phyloP scores from a whole-genome alignment of 2,888 invertebrate species.

The Leptopilina syphax region DNA sequence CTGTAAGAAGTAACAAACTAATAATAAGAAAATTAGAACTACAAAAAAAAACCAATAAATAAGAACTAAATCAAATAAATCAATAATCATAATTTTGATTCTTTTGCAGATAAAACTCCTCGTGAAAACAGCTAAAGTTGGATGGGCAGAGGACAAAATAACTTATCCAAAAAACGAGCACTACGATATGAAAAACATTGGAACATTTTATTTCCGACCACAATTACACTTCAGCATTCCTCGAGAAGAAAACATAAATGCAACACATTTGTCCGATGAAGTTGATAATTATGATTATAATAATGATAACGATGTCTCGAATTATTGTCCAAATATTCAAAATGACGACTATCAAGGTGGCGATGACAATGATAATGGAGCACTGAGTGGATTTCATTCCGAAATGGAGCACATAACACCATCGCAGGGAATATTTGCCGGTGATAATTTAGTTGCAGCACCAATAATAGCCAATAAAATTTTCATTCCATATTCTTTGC shows the following conservation, averaged over 20 bases:
- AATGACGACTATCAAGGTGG: slow-evolving; percentile 57
- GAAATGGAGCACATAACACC: slow-evolving; percentile 48
- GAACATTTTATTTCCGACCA: slow-evolving; percentile 55
- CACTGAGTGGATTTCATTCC: slow-evolving; percentile 58
- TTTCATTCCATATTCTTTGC: slow-evolving; percentile 87
- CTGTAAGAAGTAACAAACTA: no score
- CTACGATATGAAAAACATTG: slow-evolving; percentile 52
- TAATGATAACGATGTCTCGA: slow-evolving; percentile 78
- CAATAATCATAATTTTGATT: no score
- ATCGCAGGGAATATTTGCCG: slow-evolving; percentile 71
- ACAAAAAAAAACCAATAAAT: no score
- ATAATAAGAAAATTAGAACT: no score
- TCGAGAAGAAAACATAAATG: slow-evolving; percentile 40
- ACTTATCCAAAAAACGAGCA: slow-evolving; percentile 60
- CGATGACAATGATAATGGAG: slow-evolving; percentile 56
- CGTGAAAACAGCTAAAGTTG: slow-evolving; percentile 55
- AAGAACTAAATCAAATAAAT: no score
- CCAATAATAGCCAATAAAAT: slow-evolving; percentile 83
- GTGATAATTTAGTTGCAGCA: slow-evolving; percentile 82
- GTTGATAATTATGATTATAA: slow-evolving; percentile 78
- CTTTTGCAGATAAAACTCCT: slow-evolving; percentile 47
- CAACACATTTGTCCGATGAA: slow-evolving; percentile 65
- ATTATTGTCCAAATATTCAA: slow-evolving; percentile 77
- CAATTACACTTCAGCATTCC: slow-evolving; percentile 11
- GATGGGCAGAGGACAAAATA: slow-evolving; percentile 64